Conservation (phyloP, 2,888 invertebrate genomes). For the Pheosia gnoma region DNA sequence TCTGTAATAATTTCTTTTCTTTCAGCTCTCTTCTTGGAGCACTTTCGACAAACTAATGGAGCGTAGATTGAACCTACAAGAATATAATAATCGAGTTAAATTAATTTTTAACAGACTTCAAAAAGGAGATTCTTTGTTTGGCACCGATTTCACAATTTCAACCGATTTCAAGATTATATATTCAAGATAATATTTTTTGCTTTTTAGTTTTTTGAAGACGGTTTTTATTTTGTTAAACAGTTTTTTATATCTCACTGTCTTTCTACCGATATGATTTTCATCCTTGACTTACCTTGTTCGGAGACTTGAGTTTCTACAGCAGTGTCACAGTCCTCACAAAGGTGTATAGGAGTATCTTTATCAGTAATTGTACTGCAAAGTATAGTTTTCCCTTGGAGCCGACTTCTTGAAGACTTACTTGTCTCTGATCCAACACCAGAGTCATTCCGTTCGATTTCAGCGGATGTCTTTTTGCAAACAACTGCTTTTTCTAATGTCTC, state of each 20-base stretch:
- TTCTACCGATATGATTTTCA: constrained; percentile 1
- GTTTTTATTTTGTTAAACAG: too few relatives aligned
- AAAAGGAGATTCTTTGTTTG: too few relatives aligned
- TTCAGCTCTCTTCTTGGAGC: constrained; percentile 93
- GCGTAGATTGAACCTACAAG: constrained; percentile 87
- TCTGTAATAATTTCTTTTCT: constrained; percentile 97
- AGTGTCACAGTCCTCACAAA: constrained; percentile 95
- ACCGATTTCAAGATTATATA: too few relatives aligned
- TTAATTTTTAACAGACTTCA: too few relatives aligned
- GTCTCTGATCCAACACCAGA: constrained; percentile 97
- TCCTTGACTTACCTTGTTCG: constrained; percentile 79
- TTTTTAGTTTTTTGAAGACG: too few relatives aligned
- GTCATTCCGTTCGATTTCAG: constrained; percentile 95
- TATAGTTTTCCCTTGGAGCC: constrained; percentile 85
- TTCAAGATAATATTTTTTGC: too few relatives aligned
- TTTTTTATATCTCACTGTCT: too few relatives aligned
- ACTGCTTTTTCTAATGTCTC: constrained; percentile 82
- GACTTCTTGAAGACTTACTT: constrained; percentile 92
- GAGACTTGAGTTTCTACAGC: constrained; percentile 90
- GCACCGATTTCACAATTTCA: too few relatives aligned
- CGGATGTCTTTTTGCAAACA: constrained; percentile 84
- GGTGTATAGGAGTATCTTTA: constrained; percentile 86
- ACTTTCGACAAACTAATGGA: constrained; percentile 93
- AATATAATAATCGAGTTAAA: constrained; percentile 2
- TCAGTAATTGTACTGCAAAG: constrained; percentile 75